Evolutionary conservation across 2,888 invertebrate genomes (phyloP).

Genomic region (Apoda limacodes): DNA sequence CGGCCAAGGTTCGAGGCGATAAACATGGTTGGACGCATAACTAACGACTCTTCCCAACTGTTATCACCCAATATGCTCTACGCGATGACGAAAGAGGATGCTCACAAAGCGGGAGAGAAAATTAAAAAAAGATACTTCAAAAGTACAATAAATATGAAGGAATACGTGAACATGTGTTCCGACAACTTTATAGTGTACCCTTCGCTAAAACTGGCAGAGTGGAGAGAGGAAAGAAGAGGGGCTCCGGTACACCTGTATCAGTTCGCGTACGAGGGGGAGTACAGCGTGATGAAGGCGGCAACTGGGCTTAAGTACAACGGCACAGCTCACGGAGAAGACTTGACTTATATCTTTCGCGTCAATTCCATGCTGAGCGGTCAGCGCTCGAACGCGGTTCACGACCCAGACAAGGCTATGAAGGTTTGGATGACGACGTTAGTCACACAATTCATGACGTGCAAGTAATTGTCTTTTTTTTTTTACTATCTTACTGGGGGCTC

Average conservation of each 20-base stretch:
- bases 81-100: slow-evolving; percentile 19
- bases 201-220: slow-evolving; percentile 34
- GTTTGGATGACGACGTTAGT: slow-evolving; percentile 39
- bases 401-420: slow-evolving; percentile 30
- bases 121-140: slow-evolving; percentile 35
- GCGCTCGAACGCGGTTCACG: slow-evolving; percentile 19
- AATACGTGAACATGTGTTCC: slow-evolving; percentile 33
- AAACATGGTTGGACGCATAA: slow-evolving; percentile 28
- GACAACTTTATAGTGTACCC: slow-evolving; percentile 43
- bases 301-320: slow-evolving; percentile 46
- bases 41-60: slow-evolving; percentile 26
- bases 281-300: slow-evolving; percentile 52
- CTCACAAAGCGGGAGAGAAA: slow-evolving; percentile 24
- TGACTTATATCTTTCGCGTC: slow-evolving; percentile 62
- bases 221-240: slow-evolving; percentile 25
- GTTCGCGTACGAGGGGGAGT: slow-evolving; percentile 59
- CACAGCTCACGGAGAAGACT: slow-evolving; percentile 71
- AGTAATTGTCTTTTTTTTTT: slow-evolving; percentile 28
- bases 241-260: slow-evolving; percentile 64
- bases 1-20: slow-evolving; percentile 33
- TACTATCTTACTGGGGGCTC: too few species aligned
- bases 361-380: slow-evolving; percentile 29
- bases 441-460: slow-evolving; percentile 36
- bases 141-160: slow-evolving; percentile 28
- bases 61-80: slow-evolving; percentile 31